Conservation (phyloP, 2,113 vertebrate species). For the Alethe castanea region DNA sequence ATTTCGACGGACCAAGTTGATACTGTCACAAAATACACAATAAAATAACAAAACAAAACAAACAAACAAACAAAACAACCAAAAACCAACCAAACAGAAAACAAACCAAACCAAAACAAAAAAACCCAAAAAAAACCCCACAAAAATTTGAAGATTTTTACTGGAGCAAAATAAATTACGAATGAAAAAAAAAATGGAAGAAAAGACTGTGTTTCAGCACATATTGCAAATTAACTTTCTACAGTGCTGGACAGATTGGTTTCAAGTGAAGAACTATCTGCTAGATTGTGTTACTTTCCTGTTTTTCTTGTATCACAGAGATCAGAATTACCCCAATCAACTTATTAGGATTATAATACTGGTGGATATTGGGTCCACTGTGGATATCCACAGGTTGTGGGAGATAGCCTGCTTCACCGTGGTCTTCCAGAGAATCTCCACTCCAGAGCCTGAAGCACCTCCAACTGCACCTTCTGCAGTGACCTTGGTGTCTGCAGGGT, state of each 20-base stretch:
- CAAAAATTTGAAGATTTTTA: background rate
- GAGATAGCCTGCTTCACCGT: background rate
- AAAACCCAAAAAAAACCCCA: no score
- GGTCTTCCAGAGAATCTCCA: background rate
- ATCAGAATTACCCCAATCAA: background rate
- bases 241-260: background rate
- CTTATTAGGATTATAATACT: background rate
- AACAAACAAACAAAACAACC: no score
- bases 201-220: background rate
- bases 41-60: background rate
- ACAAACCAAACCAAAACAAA: no score
- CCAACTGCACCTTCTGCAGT: background rate
- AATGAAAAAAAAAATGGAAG: background rate
- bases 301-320: background rate
- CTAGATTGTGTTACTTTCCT: background rate
- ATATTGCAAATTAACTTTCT: background rate
- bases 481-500: background rate
- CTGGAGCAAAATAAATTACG: background rate
- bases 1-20: background rate
- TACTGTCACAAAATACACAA: background rate
- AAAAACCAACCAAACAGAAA: no score
- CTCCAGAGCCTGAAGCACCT: background rate
- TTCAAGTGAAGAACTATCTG: background rate
- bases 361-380: no score
- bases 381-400: no score